Evolutionary conservation across 2,888 invertebrate species (phyloP).

Genomic region (Podotricha telesiphe): DNA sequence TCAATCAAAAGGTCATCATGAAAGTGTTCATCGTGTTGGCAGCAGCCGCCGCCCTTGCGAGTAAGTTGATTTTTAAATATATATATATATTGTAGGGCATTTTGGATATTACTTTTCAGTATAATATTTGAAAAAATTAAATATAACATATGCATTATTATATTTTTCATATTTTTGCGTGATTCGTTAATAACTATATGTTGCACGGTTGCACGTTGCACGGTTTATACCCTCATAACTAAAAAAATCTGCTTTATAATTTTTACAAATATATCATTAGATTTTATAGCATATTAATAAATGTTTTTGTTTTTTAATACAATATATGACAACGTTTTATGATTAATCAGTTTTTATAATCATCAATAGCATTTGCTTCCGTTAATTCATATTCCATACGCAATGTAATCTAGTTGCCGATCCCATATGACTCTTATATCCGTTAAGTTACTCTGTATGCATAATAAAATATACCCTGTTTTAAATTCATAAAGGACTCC

Average conservation of each 20-base stretch:
- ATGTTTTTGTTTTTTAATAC: no score
- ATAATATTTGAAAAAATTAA: background rate
- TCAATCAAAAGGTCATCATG: conserved; percentile 75
- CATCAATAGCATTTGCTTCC: background rate
- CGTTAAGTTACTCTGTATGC: conserved; percentile 3
- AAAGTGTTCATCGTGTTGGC: conserved; percentile 81
- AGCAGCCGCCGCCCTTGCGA: conserved; percentile 74
- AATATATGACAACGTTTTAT: no score
- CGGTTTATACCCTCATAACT: no score
- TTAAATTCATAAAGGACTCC: background rate
- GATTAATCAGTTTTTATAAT: background rate
- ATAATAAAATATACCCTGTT: conserved; percentile 3
- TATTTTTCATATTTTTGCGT: no score
- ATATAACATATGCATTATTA: no score
- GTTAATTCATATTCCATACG: conserved; percentile 9
- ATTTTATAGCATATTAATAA: no score
- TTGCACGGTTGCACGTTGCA: no score
- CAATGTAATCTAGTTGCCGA: conserved; percentile 12
- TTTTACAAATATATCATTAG: no score
- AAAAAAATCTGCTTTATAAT: no score
- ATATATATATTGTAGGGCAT: background rate
- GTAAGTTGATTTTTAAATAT: conserved; percentile 59
- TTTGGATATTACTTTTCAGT: no score
- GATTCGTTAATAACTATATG: no score
- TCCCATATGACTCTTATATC: conserved; percentile 14